Evolutionary conservation across 2,888 invertebrate species (phyloP).

Genomic region (Lasioglossum oenotherae): DNA sequence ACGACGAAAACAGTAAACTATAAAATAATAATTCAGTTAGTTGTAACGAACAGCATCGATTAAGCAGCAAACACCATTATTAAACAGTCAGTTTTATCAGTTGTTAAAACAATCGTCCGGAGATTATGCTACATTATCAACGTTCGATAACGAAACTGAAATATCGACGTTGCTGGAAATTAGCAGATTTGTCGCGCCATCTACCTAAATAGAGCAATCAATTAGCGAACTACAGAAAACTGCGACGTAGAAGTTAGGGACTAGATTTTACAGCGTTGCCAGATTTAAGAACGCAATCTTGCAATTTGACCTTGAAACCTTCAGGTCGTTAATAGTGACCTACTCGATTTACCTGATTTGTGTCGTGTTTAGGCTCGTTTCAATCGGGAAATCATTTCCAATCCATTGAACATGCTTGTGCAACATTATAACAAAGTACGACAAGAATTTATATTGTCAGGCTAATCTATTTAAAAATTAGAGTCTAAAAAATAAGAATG

Average conservation of each 20-base stretch:
- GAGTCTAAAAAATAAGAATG: too few species aligned
- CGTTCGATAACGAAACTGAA: constrained; percentile 21
- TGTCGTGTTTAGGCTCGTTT: background rate
- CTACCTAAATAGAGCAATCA: background rate
- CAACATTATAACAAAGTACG: background rate
- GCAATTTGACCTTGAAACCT: background rate
- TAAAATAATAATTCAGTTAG: too few species aligned
- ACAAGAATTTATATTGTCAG: too few species aligned
- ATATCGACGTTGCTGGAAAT: background rate
- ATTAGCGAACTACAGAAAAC: background rate
- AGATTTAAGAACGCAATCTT: background rate
- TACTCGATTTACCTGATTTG: background rate
- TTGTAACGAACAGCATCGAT: background rate
- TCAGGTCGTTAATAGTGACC: background rate
- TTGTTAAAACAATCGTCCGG: background rate
- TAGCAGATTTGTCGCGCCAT: background rate
- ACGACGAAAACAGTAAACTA: background rate
- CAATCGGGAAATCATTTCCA: background rate
- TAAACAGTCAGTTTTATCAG: background rate
- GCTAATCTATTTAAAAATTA: background rate
- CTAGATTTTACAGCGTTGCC: background rate
- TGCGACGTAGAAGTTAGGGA: background rate
- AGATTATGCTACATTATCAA: constrained; percentile 8
- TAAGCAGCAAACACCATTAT: background rate
- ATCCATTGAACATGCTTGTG: background rate